Evolutionary conservation across 2,888 invertebrate genomes (phyloP).

Genomic region (Artemia sp.): DNA sequence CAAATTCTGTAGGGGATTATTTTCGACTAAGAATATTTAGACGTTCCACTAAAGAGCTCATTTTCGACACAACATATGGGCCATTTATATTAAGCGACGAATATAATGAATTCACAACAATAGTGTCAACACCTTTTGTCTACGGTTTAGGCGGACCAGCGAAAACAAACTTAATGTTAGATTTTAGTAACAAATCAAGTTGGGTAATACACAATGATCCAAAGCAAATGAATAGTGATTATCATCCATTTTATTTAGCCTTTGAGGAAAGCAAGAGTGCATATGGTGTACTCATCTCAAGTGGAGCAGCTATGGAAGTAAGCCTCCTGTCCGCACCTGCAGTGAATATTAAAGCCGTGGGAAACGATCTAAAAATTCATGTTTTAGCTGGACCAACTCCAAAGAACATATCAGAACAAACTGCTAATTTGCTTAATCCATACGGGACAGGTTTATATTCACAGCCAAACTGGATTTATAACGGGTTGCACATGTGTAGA

Average conservation of each 20-base stretch:
- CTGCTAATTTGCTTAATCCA: constrained; percentile 26
- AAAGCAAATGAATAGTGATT: constrained; percentile 18
- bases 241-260: constrained; percentile 30
- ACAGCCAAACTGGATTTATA: constrained; percentile 34
- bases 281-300: constrained; percentile 41
- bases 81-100: constrained; percentile 42
- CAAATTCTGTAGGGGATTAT: neutral
- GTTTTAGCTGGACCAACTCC: constrained; percentile 39
- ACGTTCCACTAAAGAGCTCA: constrained; percentile 30
- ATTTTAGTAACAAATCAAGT: neutral
- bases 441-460: constrained; percentile 23
- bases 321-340: constrained; percentile 37
- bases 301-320: constrained; percentile 40
- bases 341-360: constrained; percentile 41
- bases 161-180: neutral
- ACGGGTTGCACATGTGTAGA: constrained; percentile 36
- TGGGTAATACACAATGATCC: neutral
- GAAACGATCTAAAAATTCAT: constrained; percentile 35
- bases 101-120: constrained; percentile 45
- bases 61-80: constrained; percentile 41
- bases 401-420: constrained; percentile 34
- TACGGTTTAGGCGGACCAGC: constrained; percentile 36
- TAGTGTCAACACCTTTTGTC: constrained; percentile 37
- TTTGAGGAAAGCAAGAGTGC: constrained; percentile 36
- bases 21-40: constrained; percentile 32